Base-by-base conservation (phyloP, 1,140 invertebrate genomes). In the Drosophila ironensis region DNA sequence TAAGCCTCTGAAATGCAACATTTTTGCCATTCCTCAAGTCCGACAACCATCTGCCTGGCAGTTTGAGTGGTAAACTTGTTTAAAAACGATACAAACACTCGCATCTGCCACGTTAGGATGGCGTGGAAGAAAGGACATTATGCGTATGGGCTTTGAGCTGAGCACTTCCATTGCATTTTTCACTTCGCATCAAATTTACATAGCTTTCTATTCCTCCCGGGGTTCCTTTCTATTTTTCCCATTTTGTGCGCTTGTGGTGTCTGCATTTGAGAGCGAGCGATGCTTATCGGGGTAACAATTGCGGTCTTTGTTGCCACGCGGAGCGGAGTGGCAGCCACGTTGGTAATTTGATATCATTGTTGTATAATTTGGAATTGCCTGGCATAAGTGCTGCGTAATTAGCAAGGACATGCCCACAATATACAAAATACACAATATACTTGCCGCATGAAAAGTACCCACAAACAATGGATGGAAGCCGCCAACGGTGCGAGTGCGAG, bases 301-400 rank as follows among this genome's bases (percentile, higher is more conserved):
- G 80, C 46, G 80, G 80, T 72, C 67, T 75, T 72, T 67, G 46
- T 51, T 53, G 38, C 40, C 37, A 60, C 61, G 4, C 54, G 33
- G 51, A 50, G 68, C 51, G 17, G 56, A 28, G 48, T 57, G 45
- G 22, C 53, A 38, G 44, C 22, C 51, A 48, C 44, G 56, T 57
- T 69, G 59, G 80, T 84, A 84, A 84, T 86, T 86, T 80, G 80
- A 84, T 84, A 84, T 84, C 80, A 84, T 84, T 84, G 80, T 84
- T 87, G 81, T 84, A 86, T 87, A 84, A 86, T 87, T 84, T 86
- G 75, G 60, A 76, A 75, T 86, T 84, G 80, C 70, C 80, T 74
- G 74, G 81, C 81, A 84, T 86, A 84, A 84, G 80, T 84, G 80
- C 80, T 84, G 80, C 80, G 80, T 84, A 86, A 84, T 84, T 84